phyloP scores from a whole-genome alignment of 2,113 vertebrate species.

The Poecile atricapillus region DNA sequence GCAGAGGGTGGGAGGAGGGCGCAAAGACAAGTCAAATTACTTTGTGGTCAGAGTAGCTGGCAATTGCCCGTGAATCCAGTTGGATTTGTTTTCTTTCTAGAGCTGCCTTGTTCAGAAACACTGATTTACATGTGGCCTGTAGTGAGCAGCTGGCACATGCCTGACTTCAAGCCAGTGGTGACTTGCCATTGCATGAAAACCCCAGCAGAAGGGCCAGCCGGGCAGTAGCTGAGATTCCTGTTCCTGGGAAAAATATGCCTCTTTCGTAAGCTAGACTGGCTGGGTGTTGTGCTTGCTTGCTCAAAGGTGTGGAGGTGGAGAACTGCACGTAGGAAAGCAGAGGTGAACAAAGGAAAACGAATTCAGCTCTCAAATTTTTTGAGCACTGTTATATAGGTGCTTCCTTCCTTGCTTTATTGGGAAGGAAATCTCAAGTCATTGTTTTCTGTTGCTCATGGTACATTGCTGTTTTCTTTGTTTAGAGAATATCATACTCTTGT shows the following conservation, averaged over 20 bases:
- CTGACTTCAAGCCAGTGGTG: not conserved
- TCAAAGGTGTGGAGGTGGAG: not conserved
- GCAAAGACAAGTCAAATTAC: not conserved
- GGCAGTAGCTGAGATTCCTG: not conserved
- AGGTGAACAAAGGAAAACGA: not conserved
- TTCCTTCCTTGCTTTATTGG: not conserved
- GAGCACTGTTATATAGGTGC: not conserved
- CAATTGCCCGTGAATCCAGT: not conserved
- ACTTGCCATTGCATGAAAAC: slow-evolving; percentile 1
- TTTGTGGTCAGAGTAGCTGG: not conserved
- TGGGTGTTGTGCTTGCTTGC: not conserved
- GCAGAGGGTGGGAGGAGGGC: not conserved
- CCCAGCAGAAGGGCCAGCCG: not conserved
- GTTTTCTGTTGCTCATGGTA: not conserved
- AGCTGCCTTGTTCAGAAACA: not conserved
- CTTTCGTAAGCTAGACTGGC: not conserved
- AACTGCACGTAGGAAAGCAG: not conserved
- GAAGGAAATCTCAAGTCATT: not conserved
- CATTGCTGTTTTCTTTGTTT: not conserved
- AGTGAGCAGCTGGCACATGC: slow-evolving; percentile 1
- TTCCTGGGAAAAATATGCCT: slow-evolving; percentile 10
- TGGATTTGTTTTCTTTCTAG: slow-evolving; percentile 32
- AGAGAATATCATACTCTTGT: not conserved
- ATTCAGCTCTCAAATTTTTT: not conserved
- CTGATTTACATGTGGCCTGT: slow-evolving; percentile 3